Evolutionary conservation across 2,888 invertebrate species (phyloP).

Genomic region (Calliphora vomitoria): DNA sequence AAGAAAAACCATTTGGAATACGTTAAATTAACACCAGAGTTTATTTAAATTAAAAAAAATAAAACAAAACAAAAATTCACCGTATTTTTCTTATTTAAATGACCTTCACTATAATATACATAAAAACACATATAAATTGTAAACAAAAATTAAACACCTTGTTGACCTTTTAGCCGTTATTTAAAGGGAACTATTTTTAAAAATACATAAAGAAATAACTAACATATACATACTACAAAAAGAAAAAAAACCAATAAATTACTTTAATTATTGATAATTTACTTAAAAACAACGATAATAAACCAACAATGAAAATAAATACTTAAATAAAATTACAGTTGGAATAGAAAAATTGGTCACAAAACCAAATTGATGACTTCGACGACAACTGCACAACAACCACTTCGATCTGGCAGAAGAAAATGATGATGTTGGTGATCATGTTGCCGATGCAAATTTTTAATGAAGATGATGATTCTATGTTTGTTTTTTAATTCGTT

Average conservation of each 20-base stretch:
- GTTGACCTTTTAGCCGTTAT: constrained; percentile 53
- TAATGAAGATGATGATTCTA: constrained; percentile 36
- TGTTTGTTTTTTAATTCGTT: constrained; percentile 12
- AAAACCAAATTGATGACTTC: not conserved
- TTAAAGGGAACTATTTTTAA: constrained; percentile 25
- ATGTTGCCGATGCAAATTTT: constrained; percentile 14
- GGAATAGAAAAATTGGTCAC: constrained; percentile 7
- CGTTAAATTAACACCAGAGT: not conserved
- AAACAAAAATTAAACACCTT: constrained; percentile 2
- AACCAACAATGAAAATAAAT: constrained; percentile 15
- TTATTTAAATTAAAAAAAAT: constrained; percentile 4
- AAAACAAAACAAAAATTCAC: constrained; percentile 11
- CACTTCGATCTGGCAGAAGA: not conserved
- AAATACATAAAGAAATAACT: not conserved
- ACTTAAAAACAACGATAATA: constrained; percentile 31
- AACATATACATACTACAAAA: not conserved
- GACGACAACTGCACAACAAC: not conserved
- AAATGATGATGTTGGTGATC: constrained; percentile 6
- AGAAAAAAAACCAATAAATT: constrained; percentile 43
- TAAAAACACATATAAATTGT: constrained; percentile 4
- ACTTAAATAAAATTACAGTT: constrained; percentile 32
- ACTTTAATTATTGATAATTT: constrained; percentile 64
- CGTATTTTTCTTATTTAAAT: not conserved
- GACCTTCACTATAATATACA: constrained; percentile 50
- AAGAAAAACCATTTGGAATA: not conserved